Base-by-base conservation (phyloP, 2,888 invertebrate species). In the Agonopterix subpropinquella region DNA sequence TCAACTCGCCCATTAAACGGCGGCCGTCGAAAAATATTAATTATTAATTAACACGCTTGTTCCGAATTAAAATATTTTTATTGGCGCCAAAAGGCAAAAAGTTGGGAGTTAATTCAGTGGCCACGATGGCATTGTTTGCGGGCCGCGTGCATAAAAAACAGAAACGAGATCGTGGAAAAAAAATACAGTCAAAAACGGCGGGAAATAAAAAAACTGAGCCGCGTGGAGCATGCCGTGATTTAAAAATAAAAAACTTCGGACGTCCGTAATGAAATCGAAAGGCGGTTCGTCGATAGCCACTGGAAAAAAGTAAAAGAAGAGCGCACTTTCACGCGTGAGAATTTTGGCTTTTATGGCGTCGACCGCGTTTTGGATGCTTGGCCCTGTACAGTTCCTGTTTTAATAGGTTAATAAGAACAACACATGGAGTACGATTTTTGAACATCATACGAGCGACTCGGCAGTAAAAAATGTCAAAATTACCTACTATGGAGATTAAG, bases 231-330 rank as follows among this genome's bases (percentile, higher is more conserved):
- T 73, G 76, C 73, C 74, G 84, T 84, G 87, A 87, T 88, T 87
- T 85, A 85, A 86, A 87, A 87, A 88, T 81, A 87, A 87, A 85
- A 85, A 86, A 75, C 69, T 64, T 64, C 77, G 84, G 83, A 85
- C 73, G 85, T 84, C 79, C 86, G 86, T 88, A 88, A 87, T 87
- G 88, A 88, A 88, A 88, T 87, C 87, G 88, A 88, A 88, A 88
- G 88, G 88, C 76, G 84, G 85, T 85, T 84, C 84, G 86, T 87
- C 87, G 87, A 88, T 88, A 77, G 78, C 85, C 77, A 78, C 73
- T 79, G 83, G 82, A 80, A 87, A 88, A 88, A 86, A 68, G 81
- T 82, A 86, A 87, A 87, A 86, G 84, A 81, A 80, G 43, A 54
- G 64, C 63, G 64, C 85, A 88, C 88, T 88, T 88, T 88, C 87